phyloP scores from a whole-genome alignment of 2,797 vertebrate species.

The Hozukius guyotensis region DNA sequence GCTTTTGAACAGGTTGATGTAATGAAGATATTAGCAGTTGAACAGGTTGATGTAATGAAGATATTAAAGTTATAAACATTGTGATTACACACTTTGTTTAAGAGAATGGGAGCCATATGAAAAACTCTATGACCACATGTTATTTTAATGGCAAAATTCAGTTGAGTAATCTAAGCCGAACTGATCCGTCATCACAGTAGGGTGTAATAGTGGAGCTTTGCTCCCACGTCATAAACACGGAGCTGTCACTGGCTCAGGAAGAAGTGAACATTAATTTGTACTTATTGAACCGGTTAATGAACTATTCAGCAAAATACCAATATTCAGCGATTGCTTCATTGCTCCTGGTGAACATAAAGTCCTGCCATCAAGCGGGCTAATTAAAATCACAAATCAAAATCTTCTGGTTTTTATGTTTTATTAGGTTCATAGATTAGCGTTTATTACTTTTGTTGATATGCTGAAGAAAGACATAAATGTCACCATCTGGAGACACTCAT shows the following conservation, averaged over 20 bases:
- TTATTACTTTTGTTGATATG: slow-evolving; percentile 57
- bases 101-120: background rate
- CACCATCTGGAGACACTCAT: slow-evolving; percentile 48
- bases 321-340: slow-evolving; percentile 55
- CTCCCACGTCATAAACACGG: slow-evolving; percentile 42
- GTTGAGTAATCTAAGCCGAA: slow-evolving; percentile 18
- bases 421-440: slow-evolving; percentile 33
- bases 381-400: slow-evolving; percentile 71
- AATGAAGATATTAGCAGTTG: background rate
- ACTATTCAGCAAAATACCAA: slow-evolving; percentile 66
- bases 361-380: slow-evolving; percentile 58
- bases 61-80: background rate
- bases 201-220: slow-evolving; percentile 26
- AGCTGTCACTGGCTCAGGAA: slow-evolving; percentile 44
- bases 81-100: background rate
- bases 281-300: slow-evolving; percentile 74
- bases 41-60: background rate
- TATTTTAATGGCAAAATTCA: slow-evolving; percentile 20
- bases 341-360: slow-evolving; percentile 51
- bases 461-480: slow-evolving; percentile 55
- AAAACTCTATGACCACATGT: background rate
- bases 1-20: background rate
- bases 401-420: slow-evolving; percentile 41
- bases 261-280: slow-evolving; percentile 67
- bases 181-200: slow-evolving; percentile 27